Conservation (phyloP, 2,797 vertebrate species). For the Sarcoramphus papa region DNA sequence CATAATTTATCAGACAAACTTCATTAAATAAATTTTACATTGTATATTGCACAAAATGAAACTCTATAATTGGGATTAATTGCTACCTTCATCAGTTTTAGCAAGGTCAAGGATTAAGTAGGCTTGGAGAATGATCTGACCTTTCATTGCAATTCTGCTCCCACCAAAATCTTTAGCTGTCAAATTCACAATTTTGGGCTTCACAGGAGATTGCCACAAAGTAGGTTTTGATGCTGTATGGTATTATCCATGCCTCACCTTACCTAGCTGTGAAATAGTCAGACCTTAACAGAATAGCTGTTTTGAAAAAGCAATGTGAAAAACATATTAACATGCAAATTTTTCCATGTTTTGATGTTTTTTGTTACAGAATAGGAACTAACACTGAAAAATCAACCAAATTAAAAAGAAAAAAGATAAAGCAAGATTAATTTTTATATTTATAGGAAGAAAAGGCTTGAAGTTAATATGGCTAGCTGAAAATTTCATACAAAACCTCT, state of each 20-base stretch:
- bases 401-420: not conserved
- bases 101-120: not conserved
- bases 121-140: not conserved
- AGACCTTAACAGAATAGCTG: not conserved
- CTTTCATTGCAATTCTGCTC: not conserved
- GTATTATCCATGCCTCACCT: not conserved
- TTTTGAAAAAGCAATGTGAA: not conserved
- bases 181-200: not conserved
- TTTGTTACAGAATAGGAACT: not conserved
- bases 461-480: not conserved
- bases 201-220: not conserved
- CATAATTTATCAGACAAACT: not conserved
- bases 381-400: not conserved
- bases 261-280: not conserved
- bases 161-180: not conserved
- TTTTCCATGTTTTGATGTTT: not conserved
- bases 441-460: not conserved
- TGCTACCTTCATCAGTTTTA: not conserved
- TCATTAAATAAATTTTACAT: not conserved
- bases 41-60: not conserved
- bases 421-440: not conserved
- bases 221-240: not conserved
- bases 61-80: not conserved
- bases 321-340: not conserved
- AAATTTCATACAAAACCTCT: not conserved